Base-by-base conservation (phyloP, 2,113 vertebrate genomes). In the Hyaena hyaena region DNA sequence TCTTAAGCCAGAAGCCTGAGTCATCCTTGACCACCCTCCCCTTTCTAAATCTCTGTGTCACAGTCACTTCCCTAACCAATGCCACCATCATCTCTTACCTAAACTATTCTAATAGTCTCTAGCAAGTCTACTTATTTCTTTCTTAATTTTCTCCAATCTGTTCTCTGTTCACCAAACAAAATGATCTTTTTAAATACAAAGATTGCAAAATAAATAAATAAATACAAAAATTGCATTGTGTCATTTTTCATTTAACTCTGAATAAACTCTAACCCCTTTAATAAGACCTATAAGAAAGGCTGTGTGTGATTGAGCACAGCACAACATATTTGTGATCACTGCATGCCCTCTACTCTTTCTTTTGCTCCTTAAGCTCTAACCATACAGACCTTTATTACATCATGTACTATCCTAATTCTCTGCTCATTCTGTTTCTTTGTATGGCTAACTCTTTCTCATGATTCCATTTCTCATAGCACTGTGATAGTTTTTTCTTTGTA, bases 341-440 rank as follows among this genome's bases (percentile, higher is more conserved):
- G 24, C 1, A 16, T 48, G 63, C 39, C 71, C 17, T 85, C 23
- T 35, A 19, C 17, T 79, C 61, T n/a, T 69, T 79, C 12, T 4
- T 81, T 95, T 92, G 26, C 43, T 81, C 28, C 66, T 81, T 73
- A 81, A 28, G 15, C 9, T 66, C 7, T 66, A 88, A 74, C 53
- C 4, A 3, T 74, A 74, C 12, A 73, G 83, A 1, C 16, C 43
- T 66, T 92, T 68, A 66, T 73, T 74, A 17, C 23, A 88, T 68
- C 45, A 92, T 16, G n/a, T 88, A 88, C 26, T 92, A 66, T 80
- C 65, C 90, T 81, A 55, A 73, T 82, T 88, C 76, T 96, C 31
- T 82, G 33, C 24, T 74, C 66, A 66, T 82, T 66, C 73, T 91
- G 0, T 88, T 74, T 88, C 58, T 82, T 88, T 82, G 21, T n/a